A percentile compares a stretch with the other conserved stretches of the same genome.
These are phyloP conservation scores for Oscheius sp. DNA, from an alignment of 1,140 invertebrate genomes.

Conservation along the genomic window DNA sequence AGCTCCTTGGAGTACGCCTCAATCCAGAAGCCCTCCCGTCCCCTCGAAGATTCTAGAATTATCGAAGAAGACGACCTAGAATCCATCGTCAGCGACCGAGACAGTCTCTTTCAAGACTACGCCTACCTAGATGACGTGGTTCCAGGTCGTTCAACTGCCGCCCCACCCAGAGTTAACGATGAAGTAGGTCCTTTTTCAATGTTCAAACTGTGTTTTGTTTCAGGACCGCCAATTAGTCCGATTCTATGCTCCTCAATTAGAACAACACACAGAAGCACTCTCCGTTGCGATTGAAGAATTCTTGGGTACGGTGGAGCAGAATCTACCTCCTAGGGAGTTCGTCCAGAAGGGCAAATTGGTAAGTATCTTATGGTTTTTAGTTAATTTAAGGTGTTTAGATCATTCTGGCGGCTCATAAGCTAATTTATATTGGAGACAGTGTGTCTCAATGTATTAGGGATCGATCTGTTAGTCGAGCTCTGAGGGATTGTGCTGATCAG, in stretches of 20 bases:
- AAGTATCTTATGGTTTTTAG: conserved; percentile 50
- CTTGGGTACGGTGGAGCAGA: conserved; percentile 81
- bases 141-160: conserved; percentile 45
- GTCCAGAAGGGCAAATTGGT: conserved; percentile 89
- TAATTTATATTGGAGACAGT: conserved; percentile 88
- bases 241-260: conserved; percentile 80
- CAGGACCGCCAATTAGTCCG: conserved; percentile 79
- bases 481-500: conserved; percentile 76
- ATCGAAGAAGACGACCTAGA: conserved; percentile 41
- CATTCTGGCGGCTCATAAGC: conserved; percentile 80
- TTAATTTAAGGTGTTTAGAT: conserved; percentile 15
- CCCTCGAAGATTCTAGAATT: conserved; percentile 9
- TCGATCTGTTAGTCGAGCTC: conserved; percentile 69
- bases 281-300: conserved; percentile 87
- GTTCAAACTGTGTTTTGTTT: conserved; percentile 63
- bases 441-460: conserved; percentile 75
- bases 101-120: conserved; percentile 37
- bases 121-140: conserved; percentile 23
- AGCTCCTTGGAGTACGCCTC: conserved; percentile 16
- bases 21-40: conserved; percentile 11
- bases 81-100: conserved; percentile 35
- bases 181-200: not conserved
- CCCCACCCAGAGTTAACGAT: not conserved
- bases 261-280: conserved; percentile 77
- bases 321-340: conserved; percentile 87